These are phyloP conservation scores for Morus bassanus DNA, from an alignment of 2,797 vertebrate species.

Conservation along the genomic window DNA sequence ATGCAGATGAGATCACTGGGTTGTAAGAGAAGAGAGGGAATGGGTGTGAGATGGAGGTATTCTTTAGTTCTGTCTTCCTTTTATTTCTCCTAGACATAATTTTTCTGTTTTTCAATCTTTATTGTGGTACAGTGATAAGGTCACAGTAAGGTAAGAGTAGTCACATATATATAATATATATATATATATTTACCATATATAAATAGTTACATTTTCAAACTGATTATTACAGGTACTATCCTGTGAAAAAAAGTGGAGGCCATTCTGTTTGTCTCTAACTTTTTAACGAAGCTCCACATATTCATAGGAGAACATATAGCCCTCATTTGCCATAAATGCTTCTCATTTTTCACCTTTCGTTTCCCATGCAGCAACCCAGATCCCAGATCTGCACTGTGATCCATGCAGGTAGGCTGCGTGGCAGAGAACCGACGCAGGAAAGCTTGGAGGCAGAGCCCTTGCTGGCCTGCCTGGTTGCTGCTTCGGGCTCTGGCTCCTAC, in stretches of 20 bases:
- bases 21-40: neutral
- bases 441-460: neutral
- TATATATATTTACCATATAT: too few relatives aligned
- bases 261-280: neutral
- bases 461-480: neutral
- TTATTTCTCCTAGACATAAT: neutral
- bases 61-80: neutral
- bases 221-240: neutral
- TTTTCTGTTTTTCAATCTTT: neutral
- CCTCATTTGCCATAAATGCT: neutral
- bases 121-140: neutral
- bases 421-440: neutral
- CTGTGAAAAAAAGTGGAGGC: neutral
- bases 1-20: neutral
- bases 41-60: neutral
- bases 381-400: neutral
- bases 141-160: neutral
- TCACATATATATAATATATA: neutral
- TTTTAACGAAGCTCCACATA: neutral
- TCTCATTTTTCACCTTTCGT: neutral
- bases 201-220: neutral
- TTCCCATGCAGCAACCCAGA: neutral
- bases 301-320: neutral
- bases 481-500: neutral
- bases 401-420: accelerated